Base-by-base conservation (phyloP, 2,113 vertebrate genomes). In the Crotophaga sulcirostris region DNA sequence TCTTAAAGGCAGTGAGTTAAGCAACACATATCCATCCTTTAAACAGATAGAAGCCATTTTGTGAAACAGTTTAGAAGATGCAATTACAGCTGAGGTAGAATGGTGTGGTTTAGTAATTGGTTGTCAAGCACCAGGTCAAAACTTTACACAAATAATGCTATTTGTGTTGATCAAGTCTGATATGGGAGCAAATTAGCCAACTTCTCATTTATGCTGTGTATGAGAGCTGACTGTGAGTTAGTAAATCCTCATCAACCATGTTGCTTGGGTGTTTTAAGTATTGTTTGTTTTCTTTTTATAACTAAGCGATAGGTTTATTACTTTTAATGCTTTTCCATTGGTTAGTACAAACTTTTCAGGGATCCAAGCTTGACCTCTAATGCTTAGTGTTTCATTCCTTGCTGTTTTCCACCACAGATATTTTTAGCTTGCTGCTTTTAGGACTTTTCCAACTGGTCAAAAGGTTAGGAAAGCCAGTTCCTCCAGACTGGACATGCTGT, bases 401-500 rank as follows among this genome's bases (percentile, higher is more conserved):
- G 23, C 85, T 93, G 59, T 93, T 88, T 90, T 84, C 52, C 44
- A 76, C 67, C 31, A 5, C 29, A n/a, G 69, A 64, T 94, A 83
- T 91, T 95, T 96, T 94, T 76, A 73, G 85, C 76, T 89, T 3
- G 3, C 56, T 60, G 45, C 45, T 89, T 76, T 89, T 89, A 89
- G 66, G 91, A 87, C 74, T 79, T 79, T 84, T 68, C 58, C 78
- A 79, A 3, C 20, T 78, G 54, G 20, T 45, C 9, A 21, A 42
- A 72, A 76, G 59, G 49, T 79, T 87, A 62, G 93, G 78, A 95
- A 93, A 95, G 75, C 66, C 91, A 87, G 19, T 52, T 88, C 72
- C 59, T 54, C 45, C 75, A 58, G 75, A 69, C 49, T 51, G 54
- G 70, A 14, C 36, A 4, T 23, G 60, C 52, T 79, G 56, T 94